Conservation (phyloP, 35 echinoderm and acorn worm genomes). For the Ptychodera flava region DNA sequence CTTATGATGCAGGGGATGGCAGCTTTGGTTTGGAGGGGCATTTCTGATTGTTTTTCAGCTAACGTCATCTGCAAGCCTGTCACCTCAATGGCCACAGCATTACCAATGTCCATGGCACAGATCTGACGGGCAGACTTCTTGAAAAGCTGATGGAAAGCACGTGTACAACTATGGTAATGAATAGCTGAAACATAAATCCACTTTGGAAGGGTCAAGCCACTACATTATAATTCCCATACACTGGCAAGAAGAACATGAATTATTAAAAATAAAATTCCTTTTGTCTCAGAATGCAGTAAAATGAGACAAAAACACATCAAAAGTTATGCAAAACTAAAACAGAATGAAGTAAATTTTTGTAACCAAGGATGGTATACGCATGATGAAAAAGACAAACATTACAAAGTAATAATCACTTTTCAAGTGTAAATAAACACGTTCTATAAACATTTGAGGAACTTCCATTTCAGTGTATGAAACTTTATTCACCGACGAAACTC, state of each 20-base stretch:
- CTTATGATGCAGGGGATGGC: constrained; percentile 59
- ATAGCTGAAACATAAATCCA: too few species aligned
- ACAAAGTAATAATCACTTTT: too few species aligned
- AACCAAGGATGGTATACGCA: not conserved
- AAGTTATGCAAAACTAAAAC: constrained; percentile 1
- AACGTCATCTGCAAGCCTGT: constrained; percentile 64
- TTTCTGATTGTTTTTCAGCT: constrained; percentile 74
- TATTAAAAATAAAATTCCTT: not conserved
- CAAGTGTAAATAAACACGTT: too few species aligned
- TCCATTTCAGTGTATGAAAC: too few species aligned
- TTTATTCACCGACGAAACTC: too few species aligned
- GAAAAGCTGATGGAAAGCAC: constrained; percentile 55
- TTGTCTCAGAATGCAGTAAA: not conserved
- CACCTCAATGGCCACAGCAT: constrained; percentile 49
- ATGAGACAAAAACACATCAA: not conserved
- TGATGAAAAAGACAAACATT: too few species aligned
- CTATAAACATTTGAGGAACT: too few species aligned
- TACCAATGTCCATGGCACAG: constrained; percentile 68
- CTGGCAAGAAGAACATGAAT: not conserved
- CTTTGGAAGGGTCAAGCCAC: too few species aligned
- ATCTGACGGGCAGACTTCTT: constrained; percentile 85
- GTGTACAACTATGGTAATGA: too few species aligned
- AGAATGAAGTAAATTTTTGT: not conserved
- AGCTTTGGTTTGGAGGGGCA: constrained; percentile 52
- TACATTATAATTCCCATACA: not conserved